Evolutionary conservation across 2,113 vertebrate genomes (phyloP), one percentile per base, ranked within the genome.

Genomic region (Rhineura floridana): DNA sequence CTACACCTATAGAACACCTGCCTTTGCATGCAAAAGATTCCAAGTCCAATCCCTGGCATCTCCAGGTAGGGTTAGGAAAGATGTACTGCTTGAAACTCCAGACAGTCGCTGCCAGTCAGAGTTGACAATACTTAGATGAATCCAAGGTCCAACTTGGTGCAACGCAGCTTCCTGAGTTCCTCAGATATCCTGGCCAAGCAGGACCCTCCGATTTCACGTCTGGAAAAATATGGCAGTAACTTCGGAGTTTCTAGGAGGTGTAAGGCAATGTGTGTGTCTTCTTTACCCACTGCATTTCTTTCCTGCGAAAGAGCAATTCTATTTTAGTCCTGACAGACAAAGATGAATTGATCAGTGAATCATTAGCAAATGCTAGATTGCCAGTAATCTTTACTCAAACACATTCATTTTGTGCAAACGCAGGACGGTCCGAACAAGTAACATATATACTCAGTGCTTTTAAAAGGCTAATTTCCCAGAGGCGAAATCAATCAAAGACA

Each of bases 401-500:
- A 63, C 86, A 83, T 88, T 83, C 79, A 76, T 82, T 88, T 83
- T 76, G 69, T 73, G 70, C 86, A 62, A 82, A 63, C 80, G 9
- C 39, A 87, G 70, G 65, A 25, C 86, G 75, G 69, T 62, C 79
- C 52, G 5, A 76, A 82, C 70, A 50, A 88, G 80, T 75, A 82
- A 63, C 80, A 50, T 73, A 88, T 83, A 88, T 50, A 88, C 86
- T 63, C 55, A 30, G 79, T 33, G 80, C 70, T 76, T 88, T 83
- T 88, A 88, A 88, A 88, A 88, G 80, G 86, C 79, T 88, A 83
- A 88, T 88, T 83, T 82, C 70, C 44, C 86, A 82, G 23, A 63
- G 79, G 52, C 39, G 69, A 83, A 88, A 83, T 76, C 86, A 82
- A 88, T 88, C 79, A 50, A 46, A 63, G 33, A 28, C 33, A 19